Conservation (phyloP, 2,797 vertebrate genomes). For the Menidia menidia region DNA sequence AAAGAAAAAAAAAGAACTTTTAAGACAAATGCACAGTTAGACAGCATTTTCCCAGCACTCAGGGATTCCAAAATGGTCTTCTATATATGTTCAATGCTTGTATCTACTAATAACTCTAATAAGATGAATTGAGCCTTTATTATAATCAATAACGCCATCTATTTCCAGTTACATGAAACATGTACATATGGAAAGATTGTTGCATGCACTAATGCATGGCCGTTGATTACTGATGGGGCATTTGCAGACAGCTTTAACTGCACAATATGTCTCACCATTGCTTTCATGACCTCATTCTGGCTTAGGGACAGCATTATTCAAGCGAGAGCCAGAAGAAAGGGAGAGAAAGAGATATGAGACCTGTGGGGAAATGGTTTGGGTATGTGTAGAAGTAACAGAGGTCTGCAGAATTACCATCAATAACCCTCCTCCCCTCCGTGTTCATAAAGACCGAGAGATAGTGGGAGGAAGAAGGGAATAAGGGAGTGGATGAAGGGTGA, state of each 20-base stretch:
- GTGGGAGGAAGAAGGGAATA: slow-evolving; percentile 40
- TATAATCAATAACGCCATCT: slow-evolving; percentile 51
- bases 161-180: slow-evolving; percentile 34
- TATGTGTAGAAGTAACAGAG: slow-evolving; percentile 49
- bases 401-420: slow-evolving; percentile 79
- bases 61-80: slow-evolving; percentile 17
- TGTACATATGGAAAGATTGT: slow-evolving; percentile 40
- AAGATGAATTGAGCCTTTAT: slow-evolving; percentile 10
- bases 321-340: slow-evolving; percentile 61
- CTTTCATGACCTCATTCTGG: slow-evolving; percentile 84
- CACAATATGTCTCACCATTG: slow-evolving; percentile 74
- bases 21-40: slow-evolving; percentile 1
- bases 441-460: slow-evolving; percentile 42
- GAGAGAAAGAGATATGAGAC: slow-evolving; percentile 62
- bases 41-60: slow-evolving; percentile 2
- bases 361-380: slow-evolving; percentile 50
- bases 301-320: slow-evolving; percentile 82
- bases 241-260: slow-evolving; percentile 74
- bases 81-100: slow-evolving; percentile 11
- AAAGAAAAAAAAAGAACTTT: not conserved
- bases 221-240: slow-evolving; percentile 78
- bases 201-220: slow-evolving; percentile 59
- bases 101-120: slow-evolving; percentile 24
- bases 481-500: slow-evolving; percentile 52
- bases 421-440: slow-evolving; percentile 62